Conservation (phyloP, 92 coral and sea anemone genomes). For the Phenganax stokvisi region DNA sequence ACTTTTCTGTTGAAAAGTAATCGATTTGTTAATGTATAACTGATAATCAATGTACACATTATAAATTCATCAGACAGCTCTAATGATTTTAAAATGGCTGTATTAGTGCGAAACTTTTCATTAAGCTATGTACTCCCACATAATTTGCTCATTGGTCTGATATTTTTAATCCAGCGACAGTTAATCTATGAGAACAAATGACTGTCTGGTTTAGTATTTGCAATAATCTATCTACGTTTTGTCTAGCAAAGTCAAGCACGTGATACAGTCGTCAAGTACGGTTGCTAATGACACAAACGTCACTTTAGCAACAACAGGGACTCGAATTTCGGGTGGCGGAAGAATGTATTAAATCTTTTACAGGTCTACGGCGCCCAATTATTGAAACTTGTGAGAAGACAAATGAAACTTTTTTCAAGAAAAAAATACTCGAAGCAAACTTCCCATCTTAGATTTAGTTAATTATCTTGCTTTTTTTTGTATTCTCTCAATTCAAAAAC, state of each 20-base stretch:
- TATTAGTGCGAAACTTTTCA: background rate
- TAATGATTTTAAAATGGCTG: background rate
- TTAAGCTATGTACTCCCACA: background rate
- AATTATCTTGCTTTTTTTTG: no score
- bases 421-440: background rate
- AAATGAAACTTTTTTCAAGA: background rate
- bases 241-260: conserved; percentile 34
- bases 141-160: conserved; percentile 7
- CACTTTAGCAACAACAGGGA: conserved; percentile 14
- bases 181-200: conserved; percentile 1
- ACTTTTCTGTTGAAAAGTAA: no score
- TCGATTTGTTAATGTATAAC: no score
- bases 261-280: conserved; percentile 29
- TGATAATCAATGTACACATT: background rate
- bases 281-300: conserved; percentile 29
- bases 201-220: background rate
- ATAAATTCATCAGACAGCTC: background rate
- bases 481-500: no score
- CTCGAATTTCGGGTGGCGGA: background rate
- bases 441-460: background rate
- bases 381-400: background rate
- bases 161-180: background rate
- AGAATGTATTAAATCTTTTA: background rate
- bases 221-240: conserved; percentile 5
- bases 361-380: no score